Base-by-base conservation (phyloP, 37 sponge, comb jelly and placozoan genomes). In the Axinella damicornis region DNA sequence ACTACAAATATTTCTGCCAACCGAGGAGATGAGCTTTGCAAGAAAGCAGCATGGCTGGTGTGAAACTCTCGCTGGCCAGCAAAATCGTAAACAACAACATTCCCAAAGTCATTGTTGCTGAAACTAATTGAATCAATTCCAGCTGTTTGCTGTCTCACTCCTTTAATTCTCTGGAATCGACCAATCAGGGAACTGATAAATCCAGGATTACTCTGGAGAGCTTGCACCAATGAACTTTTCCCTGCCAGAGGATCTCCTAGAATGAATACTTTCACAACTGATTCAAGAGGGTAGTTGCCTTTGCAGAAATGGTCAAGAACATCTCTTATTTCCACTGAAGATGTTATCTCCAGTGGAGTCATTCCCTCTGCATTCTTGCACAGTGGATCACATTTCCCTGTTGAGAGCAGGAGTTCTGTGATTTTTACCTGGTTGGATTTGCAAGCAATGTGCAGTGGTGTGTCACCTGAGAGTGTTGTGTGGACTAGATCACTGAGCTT, bases 151-250 rank as follows among this genome's bases (percentile, higher is more conserved):
- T 55, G 59, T 31, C 40, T 27, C 19, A 70, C 72, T 21, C 64
- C 72, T 12, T 16, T 69, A 55, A 71, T 22, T 30, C 15, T 53
- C 56, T 54, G 41, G 56, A 53, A 64, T 24, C 65, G 65, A 15
- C 57, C 63, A 22, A 5, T 22, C 32, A 67, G 19, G 1, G 41
- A 35, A 46, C 46, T 46, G 46, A 46, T 4, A 46, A 46, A 46
- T 56, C 66, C 53, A 14, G 20, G 32, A 18, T 56, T 4, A 17
- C 17, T 32, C 25, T 83, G 71, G 12, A 83, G 55, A 37, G 84
- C 74, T 40, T 71, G 55, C 18, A 83, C 71, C 12, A 83, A 76
- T 2, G 84, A 74, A 41, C 84, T 83, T 57, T 83, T 83, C 21
- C 84, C 84, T 54, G 59, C 19, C 36, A 25, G 2, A 24, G 84